Conservation (phyloP, 2,797 vertebrate genomes). For the Taenioides sp. region DNA sequence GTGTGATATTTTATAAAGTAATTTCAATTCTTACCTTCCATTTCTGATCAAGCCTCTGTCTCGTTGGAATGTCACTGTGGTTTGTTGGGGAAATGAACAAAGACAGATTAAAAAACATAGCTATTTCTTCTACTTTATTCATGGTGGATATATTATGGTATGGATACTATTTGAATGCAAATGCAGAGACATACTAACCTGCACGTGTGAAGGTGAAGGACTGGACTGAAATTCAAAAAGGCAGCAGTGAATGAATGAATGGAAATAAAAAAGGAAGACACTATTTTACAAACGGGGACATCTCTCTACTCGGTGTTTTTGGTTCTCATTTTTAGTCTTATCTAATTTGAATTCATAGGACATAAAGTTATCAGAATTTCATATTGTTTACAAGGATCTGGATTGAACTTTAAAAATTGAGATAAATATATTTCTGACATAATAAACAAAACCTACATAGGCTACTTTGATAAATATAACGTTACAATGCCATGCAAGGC, state of each 20-base stretch:
- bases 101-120: slow-evolving; percentile 15
- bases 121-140: slow-evolving; percentile 13
- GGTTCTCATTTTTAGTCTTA: neutral
- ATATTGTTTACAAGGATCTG: neutral
- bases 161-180: slow-evolving; percentile 9
- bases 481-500: neutral
- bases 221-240: slow-evolving; percentile 80
- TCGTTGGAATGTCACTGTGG: slow-evolving; percentile 91
- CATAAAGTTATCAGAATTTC: neutral
- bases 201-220: slow-evolving; percentile 86
- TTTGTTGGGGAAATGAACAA: slow-evolving; percentile 28
- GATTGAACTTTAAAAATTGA: neutral
- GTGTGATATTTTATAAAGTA: slow-evolving; percentile 6
- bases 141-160: slow-evolving; percentile 9
- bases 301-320: neutral
- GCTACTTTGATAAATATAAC: neutral
- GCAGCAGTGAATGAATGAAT: slow-evolving; percentile 17
- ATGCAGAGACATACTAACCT: slow-evolving; percentile 68
- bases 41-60: slow-evolving; percentile 95
- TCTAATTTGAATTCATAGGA: neutral
- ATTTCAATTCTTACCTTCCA: slow-evolving; percentile 83
- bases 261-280: slow-evolving; percentile 14
- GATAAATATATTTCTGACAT: neutral
- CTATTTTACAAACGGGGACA: neutral
- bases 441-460: too few relatives aligned